Evolutionary conservation across 2,888 invertebrate species (phyloP).

Genomic region (Mongoloraphidia duomilia): DNA sequence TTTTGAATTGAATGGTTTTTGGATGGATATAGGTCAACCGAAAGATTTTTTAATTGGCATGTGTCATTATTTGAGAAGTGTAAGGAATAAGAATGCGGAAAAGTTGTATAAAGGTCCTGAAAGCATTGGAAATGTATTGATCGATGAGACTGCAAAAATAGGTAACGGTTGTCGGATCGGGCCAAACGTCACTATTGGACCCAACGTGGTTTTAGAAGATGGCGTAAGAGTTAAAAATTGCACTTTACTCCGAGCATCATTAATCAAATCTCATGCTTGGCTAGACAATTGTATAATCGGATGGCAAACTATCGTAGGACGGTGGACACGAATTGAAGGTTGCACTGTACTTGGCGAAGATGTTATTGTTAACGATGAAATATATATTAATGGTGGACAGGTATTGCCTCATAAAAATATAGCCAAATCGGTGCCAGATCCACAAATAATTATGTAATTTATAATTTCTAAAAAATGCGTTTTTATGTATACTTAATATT

Average conservation of each 20-base stretch:
- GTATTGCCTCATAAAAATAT: constrained; percentile 95
- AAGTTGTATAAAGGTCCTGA: constrained; percentile 58
- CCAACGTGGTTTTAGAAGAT: constrained; percentile 81
- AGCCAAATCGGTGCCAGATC: constrained; percentile 72
- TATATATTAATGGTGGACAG: constrained; percentile 95
- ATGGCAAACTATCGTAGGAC: constrained; percentile 87
- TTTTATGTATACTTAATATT: no score
- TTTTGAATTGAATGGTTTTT: constrained; percentile 89
- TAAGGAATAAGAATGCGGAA: constrained; percentile 63
- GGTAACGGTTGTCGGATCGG: constrained; percentile 92
- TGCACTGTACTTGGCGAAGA: constrained; percentile 96
- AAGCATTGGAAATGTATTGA: constrained; percentile 84
- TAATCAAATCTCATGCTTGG: constrained; percentile 87
- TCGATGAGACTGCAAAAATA: constrained; percentile 84
- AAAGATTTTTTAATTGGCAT: constrained; percentile 96
- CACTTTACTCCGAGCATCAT: constrained; percentile 75
- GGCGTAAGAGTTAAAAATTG: constrained; percentile 91
- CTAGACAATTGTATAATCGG: constrained; percentile 93
- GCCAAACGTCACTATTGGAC: constrained; percentile 96
- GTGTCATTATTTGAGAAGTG: constrained; percentile 78
- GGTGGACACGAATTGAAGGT: constrained; percentile 98
- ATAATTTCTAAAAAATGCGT: background rate
- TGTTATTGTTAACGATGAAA: constrained; percentile 95
- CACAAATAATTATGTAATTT: constrained; percentile 7
- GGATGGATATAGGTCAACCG: constrained; percentile 99